Percentiles rank a stretch among this genome's conserved stretches.
These are phyloP conservation scores for Vipera ursinii DNA, from an alignment of 2,797 vertebrate species.

Conservation along the genomic window DNA sequence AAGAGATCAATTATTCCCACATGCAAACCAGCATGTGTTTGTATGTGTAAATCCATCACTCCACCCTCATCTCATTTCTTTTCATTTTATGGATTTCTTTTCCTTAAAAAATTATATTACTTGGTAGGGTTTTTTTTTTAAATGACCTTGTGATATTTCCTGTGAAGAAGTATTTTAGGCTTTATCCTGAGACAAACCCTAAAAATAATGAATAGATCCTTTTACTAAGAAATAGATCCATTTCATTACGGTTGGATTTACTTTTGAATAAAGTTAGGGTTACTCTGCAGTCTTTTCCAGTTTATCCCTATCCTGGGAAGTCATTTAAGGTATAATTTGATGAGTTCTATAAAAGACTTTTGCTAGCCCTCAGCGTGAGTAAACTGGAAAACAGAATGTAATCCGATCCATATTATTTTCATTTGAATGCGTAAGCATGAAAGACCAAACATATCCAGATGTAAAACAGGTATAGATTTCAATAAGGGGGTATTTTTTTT, in stretches of 20 bases:
- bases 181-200: neutral
- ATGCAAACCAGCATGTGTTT: neutral
- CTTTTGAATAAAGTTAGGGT: neutral
- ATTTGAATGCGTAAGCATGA: neutral
- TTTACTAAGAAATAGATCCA: neutral
- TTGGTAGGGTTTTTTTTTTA: neutral
- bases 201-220: neutral
- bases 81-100: neutral
- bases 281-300: neutral
- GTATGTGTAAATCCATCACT: neutral
- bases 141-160: neutral
- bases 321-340: slow-evolving; percentile 46
- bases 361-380: neutral
- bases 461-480: neutral
- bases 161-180: neutral
- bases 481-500: neutral
- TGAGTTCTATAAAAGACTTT: neutral
- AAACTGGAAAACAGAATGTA: no score
- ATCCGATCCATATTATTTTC: neutral
- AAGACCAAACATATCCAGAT: neutral
- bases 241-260: neutral
- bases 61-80: neutral
- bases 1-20: neutral
- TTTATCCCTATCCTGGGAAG: slow-evolving; percentile 20
- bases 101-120: neutral